Evolutionary conservation across 2,888 invertebrate genomes (phyloP), one percentile per base, ranked within the genome.

Genomic region (Synanthedon vespiformis): DNA sequence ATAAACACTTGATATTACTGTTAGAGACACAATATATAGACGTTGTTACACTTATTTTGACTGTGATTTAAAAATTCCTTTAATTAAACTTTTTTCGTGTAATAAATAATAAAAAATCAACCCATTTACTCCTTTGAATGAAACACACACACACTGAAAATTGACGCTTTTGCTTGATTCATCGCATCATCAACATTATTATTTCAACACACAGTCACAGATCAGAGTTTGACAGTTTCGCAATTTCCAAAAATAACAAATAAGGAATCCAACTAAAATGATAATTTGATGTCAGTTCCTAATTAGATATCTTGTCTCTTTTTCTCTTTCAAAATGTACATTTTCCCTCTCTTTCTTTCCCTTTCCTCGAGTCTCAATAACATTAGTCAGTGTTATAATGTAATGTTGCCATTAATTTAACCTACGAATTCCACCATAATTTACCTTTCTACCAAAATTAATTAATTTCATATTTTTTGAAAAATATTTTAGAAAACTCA

Each of bases 181-280:
- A 44, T 44, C 54, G 52, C 61, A 50, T 60, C 59, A 61, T 8
- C 34, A 34, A 5, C 5, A 22, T 22, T 22, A 5, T 22, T 22
- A 22, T 22, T 22, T 22, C 22, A 5, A 34, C 34, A 34, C 34
- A 22, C 22, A 22, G 4, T 34, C 34, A 34, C 34, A 34, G 10
- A 34, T 34, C 10, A 34, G 34, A 10, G 34, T 74, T 78, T 83
- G 83, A 81, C 82, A 79, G 76, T 83, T 84, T 85, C 84, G 84
- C 84, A 84, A 85, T 80, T 82, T 72, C 77, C 72, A 55, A 80
- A 84, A 84, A 83, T 85, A 84, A 80, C 61, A 48, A 58, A 50
- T 51, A 51, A 48, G 34, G 8, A 34, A 44, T 12, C 48, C 52
- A 18, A 48, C 40, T 6, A 52, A 52, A 34, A 34, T 10, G 6